Evolutionary conservation across 2,888 invertebrate species (phyloP), one percentile per base, ranked within the genome.

Genomic region (Agriopis aurantiaria): DNA sequence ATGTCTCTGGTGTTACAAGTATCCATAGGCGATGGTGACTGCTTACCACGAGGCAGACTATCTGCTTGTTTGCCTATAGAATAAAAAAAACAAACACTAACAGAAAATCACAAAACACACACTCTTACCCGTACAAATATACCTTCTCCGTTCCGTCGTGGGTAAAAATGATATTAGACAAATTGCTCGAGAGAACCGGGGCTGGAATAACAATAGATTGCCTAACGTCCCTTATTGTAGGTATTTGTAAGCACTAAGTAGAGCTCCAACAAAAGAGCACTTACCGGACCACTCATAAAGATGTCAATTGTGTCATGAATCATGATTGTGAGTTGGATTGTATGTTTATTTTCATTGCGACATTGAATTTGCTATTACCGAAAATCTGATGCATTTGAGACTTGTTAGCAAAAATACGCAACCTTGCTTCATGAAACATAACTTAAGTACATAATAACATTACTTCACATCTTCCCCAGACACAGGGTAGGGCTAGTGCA

Each of bases 221-320:
- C 61, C 40, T 10, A 56, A 69, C 45, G 14, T 65, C 57, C 65
- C 69, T 61, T 63, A 49, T 52, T 49, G 53, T 43, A 43, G 59
- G 11, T 60, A 65, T 57, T 56, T 57, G 62, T 55, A 49, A 70
- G 59, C 69, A 65, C 53, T 65, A 53, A 62, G 48, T 45, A 55
- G 55, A 58, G 7, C 59, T 69, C 23, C 8, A 62, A 66, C 65
- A 62, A 70, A 70, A 70, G 57, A 70, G 52, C 69, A 70, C 69
- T 70, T 62, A 70, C 65, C 58, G 11, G 55, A 46, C 69, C 33
- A 52, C 69, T 70, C 58, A 48, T 62, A 70, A 61, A 53, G 48
- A 57, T 65, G 48, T 62, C 61, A 70, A 70, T 65, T 65, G 69
- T 53, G 65, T 58, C 62, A 66, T 66, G 65, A 58, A 52, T 57